Conservation (phyloP, 2,888 invertebrate species). For the Tubulanus polymorphus region DNA sequence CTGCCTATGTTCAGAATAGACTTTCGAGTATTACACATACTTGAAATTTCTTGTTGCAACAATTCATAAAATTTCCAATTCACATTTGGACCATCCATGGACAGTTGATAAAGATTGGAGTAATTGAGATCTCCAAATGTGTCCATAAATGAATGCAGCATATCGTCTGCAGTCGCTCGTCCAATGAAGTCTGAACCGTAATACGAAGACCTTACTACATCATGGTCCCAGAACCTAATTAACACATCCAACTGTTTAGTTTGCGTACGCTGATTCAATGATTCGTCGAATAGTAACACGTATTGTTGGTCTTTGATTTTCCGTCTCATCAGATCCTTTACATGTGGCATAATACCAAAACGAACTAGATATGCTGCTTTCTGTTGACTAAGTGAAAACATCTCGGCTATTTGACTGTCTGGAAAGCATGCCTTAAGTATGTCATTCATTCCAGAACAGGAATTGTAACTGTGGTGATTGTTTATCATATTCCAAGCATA, state of each 20-base stretch:
- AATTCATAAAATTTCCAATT: not conserved
- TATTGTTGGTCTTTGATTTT: too few relatives aligned
- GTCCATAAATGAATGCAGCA: not conserved
- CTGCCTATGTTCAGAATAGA: not conserved
- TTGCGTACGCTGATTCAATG: not conserved
- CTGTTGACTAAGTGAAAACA: too few relatives aligned
- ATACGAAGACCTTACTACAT: not conserved
- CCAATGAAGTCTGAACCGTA: slow-evolving; percentile 7
- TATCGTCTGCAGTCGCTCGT: not conserved
- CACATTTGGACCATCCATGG: slow-evolving; percentile 3
- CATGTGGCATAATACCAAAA: too few relatives aligned
- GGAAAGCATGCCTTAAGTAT: too few relatives aligned
- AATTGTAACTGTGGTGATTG: too few relatives aligned
- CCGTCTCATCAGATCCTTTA: too few relatives aligned
- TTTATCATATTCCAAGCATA: too few relatives aligned
- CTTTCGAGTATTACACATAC: not conserved
- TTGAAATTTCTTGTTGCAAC: not conserved
- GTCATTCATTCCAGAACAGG: too few relatives aligned
- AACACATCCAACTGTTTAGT: slow-evolving; percentile 3
- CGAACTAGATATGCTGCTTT: too few relatives aligned
- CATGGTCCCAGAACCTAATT: not conserved
- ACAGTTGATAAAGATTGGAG: slow-evolving; percentile 4
- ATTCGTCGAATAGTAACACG: slow-evolving; percentile 8
- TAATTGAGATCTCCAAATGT: not conserved
- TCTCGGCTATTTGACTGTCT: too few relatives aligned